Base-by-base conservation (phyloP, 2,113 vertebrate genomes). In the Labeo catla region DNA sequence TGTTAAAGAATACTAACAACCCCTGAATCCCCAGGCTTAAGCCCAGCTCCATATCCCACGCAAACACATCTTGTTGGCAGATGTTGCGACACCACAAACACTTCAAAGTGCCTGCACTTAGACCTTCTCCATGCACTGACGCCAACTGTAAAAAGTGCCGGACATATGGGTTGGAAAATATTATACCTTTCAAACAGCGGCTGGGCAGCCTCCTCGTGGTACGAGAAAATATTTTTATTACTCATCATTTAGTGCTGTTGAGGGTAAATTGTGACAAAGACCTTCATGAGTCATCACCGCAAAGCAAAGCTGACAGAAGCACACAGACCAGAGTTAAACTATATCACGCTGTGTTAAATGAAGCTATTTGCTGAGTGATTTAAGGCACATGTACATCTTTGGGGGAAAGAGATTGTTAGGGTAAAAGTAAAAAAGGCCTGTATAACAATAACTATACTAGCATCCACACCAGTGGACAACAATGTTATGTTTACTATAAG, bases 141-240 rank as follows among this genome's bases (percentile, higher is more conserved):
- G 97, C 97, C 97, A 95, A 97, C 96, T 97, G 96, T 97, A 97
- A 98, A 89, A 98, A 96, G 96, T 96, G 96, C 96, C 97, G 97
- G 96, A 98, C 96, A 96, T 96, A 94, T 95, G 93, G 95, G 96
- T 96, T 96, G 97, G 97, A 98, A 98, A 98, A 98, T 97, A 97
- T 98, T 95, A 97, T 96, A 94, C 94, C 90, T 94, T 92, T 88
- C 92, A 88, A 78, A 86, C 88, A 93, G 93, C 91, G 68, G 94
- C 95, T 93, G 36, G 70, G 65, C 82, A 86, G 63, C 74, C 65
- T 73, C 83, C 63, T 89, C 82, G 47, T 87, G 86, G 84, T 68
- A 84, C 43, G 70, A 36, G 23, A 79, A 84, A 43, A 65, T 49
- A 23, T 68, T 89, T 89, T 70, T 59, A 84, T 79, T 80, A 80